phyloP scores from a whole-genome alignment of 2,888 invertebrate genomes.

The Acanthosepion esculentum region DNA sequence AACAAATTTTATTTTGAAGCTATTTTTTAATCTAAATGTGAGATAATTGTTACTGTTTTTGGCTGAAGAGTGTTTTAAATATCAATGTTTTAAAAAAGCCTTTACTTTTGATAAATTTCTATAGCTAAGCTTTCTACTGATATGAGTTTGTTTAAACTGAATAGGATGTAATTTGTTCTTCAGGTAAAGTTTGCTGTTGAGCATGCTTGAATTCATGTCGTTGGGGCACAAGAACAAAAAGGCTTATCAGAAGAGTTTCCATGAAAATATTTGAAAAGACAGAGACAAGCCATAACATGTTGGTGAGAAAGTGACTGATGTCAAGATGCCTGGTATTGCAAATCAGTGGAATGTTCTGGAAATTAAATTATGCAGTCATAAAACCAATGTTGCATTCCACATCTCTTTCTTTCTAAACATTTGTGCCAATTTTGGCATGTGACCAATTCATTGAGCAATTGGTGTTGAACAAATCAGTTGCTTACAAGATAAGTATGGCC shows the following conservation, averaged over 20 bases:
- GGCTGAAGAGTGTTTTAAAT: background rate
- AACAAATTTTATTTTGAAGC: too few relatives aligned
- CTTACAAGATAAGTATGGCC: background rate
- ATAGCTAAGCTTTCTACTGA: background rate
- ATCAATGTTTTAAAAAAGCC: background rate
- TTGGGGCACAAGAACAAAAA: too few relatives aligned
- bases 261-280: too few relatives aligned
- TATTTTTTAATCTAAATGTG: background rate
- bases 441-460: background rate
- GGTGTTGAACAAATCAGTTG: background rate
- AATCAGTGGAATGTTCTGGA: background rate
- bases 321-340: background rate
- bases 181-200: background rate
- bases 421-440: background rate
- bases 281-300: too few relatives aligned
- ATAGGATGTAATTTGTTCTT: background rate
- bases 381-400: background rate
- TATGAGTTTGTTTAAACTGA: background rate
- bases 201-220: too few relatives aligned
- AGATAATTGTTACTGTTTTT: background rate
- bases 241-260: too few relatives aligned
- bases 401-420: background rate
- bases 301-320: too few relatives aligned
- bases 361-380: background rate
- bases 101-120: background rate